Conservation (phyloP, 2,888 invertebrate genomes). For the Drosophila koepferae region DNA sequence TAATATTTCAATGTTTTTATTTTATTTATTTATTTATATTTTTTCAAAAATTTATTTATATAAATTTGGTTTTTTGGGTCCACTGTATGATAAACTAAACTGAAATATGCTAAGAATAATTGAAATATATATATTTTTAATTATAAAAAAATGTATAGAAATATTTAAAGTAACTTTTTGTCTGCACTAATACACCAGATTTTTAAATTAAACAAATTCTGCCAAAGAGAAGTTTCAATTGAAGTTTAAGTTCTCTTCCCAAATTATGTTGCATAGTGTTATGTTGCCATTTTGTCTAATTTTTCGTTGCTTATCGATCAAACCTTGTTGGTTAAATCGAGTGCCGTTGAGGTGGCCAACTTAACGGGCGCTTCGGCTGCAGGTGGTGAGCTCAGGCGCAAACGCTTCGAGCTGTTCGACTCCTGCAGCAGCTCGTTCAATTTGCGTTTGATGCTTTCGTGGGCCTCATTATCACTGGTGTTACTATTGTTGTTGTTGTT, state of each 20-base stretch:
- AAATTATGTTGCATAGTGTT: constrained; percentile 45
- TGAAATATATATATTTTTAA: background rate
- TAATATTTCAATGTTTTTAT: background rate
- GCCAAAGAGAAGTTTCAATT: background rate
- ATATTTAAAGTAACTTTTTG: background rate
- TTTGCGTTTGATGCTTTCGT: constrained; percentile 61
- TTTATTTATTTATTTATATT: background rate
- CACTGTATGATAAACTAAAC: constrained; percentile 36
- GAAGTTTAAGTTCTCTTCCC: background rate
- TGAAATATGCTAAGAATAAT: background rate
- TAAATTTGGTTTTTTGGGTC: constrained; percentile 14
- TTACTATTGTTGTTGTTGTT: constrained; percentile 51
- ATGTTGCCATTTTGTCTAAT: constrained; percentile 19
- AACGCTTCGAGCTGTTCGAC: constrained; percentile 60
- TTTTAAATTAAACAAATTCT: background rate
- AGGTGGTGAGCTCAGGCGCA: constrained; percentile 50
- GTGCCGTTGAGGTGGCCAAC: constrained; percentile 75
- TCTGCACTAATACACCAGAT: background rate
- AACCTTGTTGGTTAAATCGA: constrained; percentile 89
- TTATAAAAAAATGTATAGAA: background rate
- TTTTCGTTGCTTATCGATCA: constrained; percentile 66
- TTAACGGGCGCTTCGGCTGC: constrained; percentile 45
- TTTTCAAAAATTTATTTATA: background rate
- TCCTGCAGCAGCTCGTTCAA: constrained; percentile 60
- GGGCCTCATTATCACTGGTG: constrained; percentile 58